These are phyloP conservation scores for Sebastes hubbsi DNA, from an alignment of 2,797 vertebrate species.

Conservation along the genomic window DNA sequence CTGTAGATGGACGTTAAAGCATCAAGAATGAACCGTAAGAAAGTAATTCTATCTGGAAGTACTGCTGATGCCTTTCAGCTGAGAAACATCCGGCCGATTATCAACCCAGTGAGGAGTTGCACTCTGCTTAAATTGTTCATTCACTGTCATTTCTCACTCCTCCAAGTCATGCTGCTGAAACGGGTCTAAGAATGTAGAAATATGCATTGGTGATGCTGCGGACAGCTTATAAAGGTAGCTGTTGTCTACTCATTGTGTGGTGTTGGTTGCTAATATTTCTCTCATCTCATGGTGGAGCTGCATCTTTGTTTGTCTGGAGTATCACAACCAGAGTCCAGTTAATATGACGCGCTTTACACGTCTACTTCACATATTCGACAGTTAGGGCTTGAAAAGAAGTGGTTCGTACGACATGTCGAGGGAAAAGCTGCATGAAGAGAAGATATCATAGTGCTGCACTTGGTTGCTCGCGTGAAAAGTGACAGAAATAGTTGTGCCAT, in stretches of 20 bases:
- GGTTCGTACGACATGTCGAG: background rate
- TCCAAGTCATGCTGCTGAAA: background rate
- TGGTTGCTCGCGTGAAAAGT: background rate
- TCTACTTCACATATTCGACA: background rate
- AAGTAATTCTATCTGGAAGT: background rate
- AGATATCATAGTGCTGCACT: background rate
- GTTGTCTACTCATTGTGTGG: background rate
- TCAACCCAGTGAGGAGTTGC: background rate
- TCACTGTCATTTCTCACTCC: background rate
- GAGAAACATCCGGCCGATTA: background rate
- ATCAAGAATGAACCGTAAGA: background rate
- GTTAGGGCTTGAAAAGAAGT: background rate
- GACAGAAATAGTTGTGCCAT: too few species aligned
- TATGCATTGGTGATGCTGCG: constrained; percentile 18
- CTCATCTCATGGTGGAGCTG: constrained; percentile 1
- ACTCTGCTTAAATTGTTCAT: background rate
- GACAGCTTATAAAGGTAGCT: background rate
- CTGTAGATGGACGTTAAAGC: background rate
- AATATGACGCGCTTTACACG: background rate
- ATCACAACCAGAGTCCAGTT: background rate
- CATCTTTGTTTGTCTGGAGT: background rate
- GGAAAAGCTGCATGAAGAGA: background rate
- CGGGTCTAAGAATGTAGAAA: background rate
- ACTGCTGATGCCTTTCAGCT: background rate
- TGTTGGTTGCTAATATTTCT: background rate